Evolutionary conservation across 2,113 vertebrate species (phyloP), one percentile per base, ranked within the genome.

Genomic region (Mus spicilegus): DNA sequence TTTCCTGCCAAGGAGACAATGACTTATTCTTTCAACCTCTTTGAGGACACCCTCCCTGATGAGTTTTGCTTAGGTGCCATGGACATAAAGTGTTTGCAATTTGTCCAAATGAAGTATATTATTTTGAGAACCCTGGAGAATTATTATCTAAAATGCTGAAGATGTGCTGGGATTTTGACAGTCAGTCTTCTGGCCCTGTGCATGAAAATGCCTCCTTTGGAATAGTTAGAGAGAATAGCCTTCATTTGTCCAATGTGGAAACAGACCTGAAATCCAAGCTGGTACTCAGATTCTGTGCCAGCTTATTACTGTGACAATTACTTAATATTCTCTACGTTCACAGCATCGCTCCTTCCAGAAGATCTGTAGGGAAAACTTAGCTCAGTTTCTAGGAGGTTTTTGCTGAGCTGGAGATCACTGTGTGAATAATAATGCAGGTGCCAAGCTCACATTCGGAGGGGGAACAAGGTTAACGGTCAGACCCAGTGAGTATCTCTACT

Each of bases 301-400:
- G 91, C 97, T 96, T 97, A 96, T 98, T 97, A 96, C 96, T 91
- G 75, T 97, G 96, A 97, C 96, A 84, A 97, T 97, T 97, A 96
- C 70, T 97, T 97, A 97, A 98, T 97, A 97, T 97, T 97, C 97
- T 97, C 96, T 87, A 81, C 88, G 96, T 65, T 95, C 96, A 78
- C 3, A 2, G 72, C 91, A 95, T 97, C 89, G 2, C 84, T 97
- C 76, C 97, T 97, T 97, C 94, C 97, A 97, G 95, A 95, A 93
- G 87, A 96, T 97, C 97, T 98, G 97, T 94, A 97, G 97, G 97
- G 98, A 94, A 97, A 98, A 97, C 95, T 96, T 97, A 88, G 96
- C 86, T 96, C 76, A 2, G 95, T 95, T 95, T 97, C 97, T 91
- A 72, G 97, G 95, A 97, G 97, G 97, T 97, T 97, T 97, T 97